Conservation (phyloP, 2,888 invertebrate genomes). For the Hedychridium roseum region DNA sequence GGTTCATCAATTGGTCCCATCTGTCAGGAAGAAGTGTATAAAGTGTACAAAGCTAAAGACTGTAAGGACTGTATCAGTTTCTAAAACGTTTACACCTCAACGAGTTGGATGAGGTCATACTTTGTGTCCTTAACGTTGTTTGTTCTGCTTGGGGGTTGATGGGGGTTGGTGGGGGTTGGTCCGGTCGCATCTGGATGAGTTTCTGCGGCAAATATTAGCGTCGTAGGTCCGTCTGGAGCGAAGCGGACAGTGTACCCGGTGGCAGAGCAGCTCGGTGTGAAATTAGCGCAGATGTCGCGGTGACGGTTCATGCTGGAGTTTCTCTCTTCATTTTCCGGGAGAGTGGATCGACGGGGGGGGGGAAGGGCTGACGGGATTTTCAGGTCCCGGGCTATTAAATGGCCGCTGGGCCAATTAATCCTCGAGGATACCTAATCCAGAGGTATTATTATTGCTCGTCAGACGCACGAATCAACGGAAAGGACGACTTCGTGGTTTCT, state of each 20-base stretch:
- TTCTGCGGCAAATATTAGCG: constrained; percentile 25
- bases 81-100: too few species aligned
- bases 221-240: constrained; percentile 20
- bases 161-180: too few species aligned
- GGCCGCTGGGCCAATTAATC: constrained; percentile 50
- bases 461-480: constrained; percentile 7
- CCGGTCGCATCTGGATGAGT: too few species aligned
- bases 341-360: constrained; percentile 51
- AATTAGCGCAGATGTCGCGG: constrained; percentile 64
- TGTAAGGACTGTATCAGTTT: too few species aligned
- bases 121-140: too few species aligned
- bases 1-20: too few species aligned
- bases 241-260: constrained; percentile 45
- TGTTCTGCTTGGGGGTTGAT: too few species aligned
- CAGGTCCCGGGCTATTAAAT: constrained; percentile 48
- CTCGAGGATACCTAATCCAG: constrained; percentile 38
- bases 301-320: constrained; percentile 55
- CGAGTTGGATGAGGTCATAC: too few species aligned
- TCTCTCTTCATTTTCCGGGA: constrained; percentile 63
- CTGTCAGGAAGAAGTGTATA: too few species aligned
- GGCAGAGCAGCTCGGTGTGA: constrained; percentile 58
- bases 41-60: too few species aligned
- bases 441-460: constrained; percentile 39
- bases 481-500: too few species aligned
- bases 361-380: constrained; percentile 42